These are phyloP conservation scores for Cinclus mexicanus DNA, from an alignment of 2,113 vertebrate species.

Conservation along the genomic window DNA sequence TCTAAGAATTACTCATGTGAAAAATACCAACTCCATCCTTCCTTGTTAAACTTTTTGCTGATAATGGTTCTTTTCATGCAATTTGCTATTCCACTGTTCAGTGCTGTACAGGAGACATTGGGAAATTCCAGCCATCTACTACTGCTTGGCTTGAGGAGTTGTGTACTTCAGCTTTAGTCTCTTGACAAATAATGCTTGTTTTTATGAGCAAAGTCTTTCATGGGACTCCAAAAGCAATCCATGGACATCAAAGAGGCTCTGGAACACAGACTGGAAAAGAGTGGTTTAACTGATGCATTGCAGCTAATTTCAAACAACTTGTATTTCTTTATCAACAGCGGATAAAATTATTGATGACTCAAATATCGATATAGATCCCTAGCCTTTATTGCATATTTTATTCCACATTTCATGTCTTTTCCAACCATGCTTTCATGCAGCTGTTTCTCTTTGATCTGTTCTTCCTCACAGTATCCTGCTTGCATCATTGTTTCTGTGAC, in stretches of 20 bases:
- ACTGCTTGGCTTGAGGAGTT: neutral
- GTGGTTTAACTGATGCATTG: neutral
- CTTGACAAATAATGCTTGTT: neutral
- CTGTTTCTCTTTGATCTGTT: neutral
- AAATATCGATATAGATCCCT: neutral
- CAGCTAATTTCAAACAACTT: neutral
- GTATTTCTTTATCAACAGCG: neutral
- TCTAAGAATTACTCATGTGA: neutral
- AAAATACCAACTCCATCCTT: slow-evolving; percentile 4
- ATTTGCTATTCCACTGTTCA: neutral
- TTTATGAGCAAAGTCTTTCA: neutral
- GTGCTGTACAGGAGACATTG: neutral
- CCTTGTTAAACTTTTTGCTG: slow-evolving; percentile 1
- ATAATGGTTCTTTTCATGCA: neutral
- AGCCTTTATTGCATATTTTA: neutral
- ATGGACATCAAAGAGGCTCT: neutral
- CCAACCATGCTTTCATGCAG: neutral
- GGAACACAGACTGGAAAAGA: neutral
- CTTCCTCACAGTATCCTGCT: neutral
- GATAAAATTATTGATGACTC: neutral
- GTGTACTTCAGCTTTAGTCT: neutral
- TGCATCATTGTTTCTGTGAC: neutral
- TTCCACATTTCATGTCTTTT: neutral
- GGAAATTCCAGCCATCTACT: neutral
- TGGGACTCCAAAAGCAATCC: neutral